Percentiles rank a stretch among this genome's conserved stretches.
Conservation (phyloP, 1,140 invertebrate genomes). For the Hestina assimilis region DNA sequence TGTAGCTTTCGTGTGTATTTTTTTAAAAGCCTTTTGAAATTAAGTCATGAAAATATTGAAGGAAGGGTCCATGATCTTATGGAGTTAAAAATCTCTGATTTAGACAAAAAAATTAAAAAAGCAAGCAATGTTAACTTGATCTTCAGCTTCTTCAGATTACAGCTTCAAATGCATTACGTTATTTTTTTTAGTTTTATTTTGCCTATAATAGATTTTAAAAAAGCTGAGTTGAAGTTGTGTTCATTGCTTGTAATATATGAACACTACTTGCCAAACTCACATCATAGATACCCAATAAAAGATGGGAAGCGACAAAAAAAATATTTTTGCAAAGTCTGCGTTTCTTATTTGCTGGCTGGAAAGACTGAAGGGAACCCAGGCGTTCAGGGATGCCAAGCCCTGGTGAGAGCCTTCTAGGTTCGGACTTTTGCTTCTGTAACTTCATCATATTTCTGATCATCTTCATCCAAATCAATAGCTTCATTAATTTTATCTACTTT, state of each 20-base stretch:
- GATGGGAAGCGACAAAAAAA: constrained; percentile 53
- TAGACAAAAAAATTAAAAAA: neutral
- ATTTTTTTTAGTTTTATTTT: constrained; percentile 26
- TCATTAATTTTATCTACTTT: constrained; percentile 29
- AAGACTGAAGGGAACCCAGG: constrained; percentile 78
- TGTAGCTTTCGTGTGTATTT: constrained; percentile 66
- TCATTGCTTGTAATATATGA: constrained; percentile 18
- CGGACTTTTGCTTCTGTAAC: constrained; percentile 72
- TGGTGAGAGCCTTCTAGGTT: constrained; percentile 79
- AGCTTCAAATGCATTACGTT: constrained; percentile 32
- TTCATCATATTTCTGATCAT: constrained; percentile 58
- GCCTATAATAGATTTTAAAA: constrained; percentile 17
- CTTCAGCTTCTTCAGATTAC: too few species aligned
- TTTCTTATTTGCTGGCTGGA: constrained; percentile 77
- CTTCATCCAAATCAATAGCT: constrained; percentile 33
- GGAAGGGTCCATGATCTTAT: too few species aligned
- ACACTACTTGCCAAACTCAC: constrained; percentile 25
- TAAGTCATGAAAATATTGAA: constrained; percentile 4
- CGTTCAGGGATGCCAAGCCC: constrained; percentile 78
- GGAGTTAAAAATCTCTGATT: neutral
- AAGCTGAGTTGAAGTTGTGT: constrained; percentile 29
- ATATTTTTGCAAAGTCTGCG: constrained; percentile 75
- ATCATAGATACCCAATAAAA: constrained; percentile 27
- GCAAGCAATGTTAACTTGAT: constrained; percentile 3
- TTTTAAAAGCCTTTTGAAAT: constrained; percentile 13